Percentiles rank a stretch among this genome's conserved stretches.
Conservation (phyloP, 2,888 invertebrate genomes). For the Didymodactylos carnosus region DNA sequence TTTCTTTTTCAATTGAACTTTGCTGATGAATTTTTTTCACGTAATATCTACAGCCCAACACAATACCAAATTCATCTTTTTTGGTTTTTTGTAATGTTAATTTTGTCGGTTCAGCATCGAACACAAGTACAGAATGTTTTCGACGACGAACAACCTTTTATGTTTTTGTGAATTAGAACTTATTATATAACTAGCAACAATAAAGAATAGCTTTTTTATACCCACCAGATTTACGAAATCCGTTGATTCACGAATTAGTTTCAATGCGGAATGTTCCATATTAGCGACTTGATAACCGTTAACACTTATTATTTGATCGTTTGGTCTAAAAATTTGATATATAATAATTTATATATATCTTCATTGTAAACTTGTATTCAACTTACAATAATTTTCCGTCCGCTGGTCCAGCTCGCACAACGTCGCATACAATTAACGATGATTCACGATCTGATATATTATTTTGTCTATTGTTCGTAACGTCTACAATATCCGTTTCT, state of each 20-base stretch:
- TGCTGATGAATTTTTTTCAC: slow-evolving; percentile 63
- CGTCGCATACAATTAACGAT: neutral
- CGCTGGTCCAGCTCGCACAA: slow-evolving; percentile 4
- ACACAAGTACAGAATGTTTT: neutral
- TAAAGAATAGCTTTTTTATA: no score
- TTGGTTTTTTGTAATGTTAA: neutral
- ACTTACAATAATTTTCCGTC: slow-evolving; percentile 9
- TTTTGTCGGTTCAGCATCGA: neutral
- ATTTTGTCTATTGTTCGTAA: no score
- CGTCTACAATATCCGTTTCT: no score
- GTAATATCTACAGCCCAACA: slow-evolving; percentile 77
- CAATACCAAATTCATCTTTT: slow-evolving; percentile 55
- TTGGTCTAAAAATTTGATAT: neutral
- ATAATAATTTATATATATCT: neutral
- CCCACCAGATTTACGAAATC: slow-evolving; percentile 10
- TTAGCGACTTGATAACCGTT: slow-evolving; percentile 9
- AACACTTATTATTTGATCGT: slow-evolving; percentile 1
- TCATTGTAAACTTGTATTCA: neutral
- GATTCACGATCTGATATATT: no score
- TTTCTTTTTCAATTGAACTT: neutral
- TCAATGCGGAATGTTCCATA: slow-evolving; percentile 2
- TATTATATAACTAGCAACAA: no score
- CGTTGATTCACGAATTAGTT: slow-evolving; percentile 7
- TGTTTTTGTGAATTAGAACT: no score
- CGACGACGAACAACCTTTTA: neutral